Evolutionary conservation across 2,113 vertebrate genomes (phyloP).

Genomic region (Pelecanus crispus): DNA sequence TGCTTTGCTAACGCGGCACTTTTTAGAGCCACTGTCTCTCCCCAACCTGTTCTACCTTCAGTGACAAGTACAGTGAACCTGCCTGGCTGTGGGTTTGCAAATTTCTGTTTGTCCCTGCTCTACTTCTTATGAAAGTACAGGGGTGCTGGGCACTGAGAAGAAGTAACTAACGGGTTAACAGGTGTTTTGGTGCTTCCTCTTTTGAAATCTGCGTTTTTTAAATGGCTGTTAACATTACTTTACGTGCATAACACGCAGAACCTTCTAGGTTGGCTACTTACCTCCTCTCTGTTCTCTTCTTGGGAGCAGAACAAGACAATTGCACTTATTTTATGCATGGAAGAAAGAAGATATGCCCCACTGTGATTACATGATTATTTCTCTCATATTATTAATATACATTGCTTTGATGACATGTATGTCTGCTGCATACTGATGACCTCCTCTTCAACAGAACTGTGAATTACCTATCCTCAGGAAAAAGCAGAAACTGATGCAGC

Average conservation of each 20-base stretch:
- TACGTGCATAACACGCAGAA: background rate
- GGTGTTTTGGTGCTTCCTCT: background rate
- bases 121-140: background rate
- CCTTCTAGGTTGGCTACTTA: background rate
- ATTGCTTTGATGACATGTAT: background rate
- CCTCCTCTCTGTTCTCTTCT: background rate
- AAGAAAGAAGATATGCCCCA: background rate
- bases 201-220: background rate
- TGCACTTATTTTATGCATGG: background rate
- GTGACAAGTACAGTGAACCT: background rate
- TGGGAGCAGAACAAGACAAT: background rate
- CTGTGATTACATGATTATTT: background rate
- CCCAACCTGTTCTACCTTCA: background rate
- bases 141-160: background rate
- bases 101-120: background rate
- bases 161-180: background rate
- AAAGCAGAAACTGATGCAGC: background rate
- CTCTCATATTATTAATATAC: background rate
- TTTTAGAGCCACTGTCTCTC: background rate
- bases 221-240: background rate
- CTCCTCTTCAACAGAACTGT: background rate
- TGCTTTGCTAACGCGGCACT: background rate
- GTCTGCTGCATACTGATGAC: background rate
- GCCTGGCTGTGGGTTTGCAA: accelerated
- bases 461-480: background rate